Evolutionary conservation across 2,888 invertebrate species (phyloP).

Genomic region (Apotomis betuletana): DNA sequence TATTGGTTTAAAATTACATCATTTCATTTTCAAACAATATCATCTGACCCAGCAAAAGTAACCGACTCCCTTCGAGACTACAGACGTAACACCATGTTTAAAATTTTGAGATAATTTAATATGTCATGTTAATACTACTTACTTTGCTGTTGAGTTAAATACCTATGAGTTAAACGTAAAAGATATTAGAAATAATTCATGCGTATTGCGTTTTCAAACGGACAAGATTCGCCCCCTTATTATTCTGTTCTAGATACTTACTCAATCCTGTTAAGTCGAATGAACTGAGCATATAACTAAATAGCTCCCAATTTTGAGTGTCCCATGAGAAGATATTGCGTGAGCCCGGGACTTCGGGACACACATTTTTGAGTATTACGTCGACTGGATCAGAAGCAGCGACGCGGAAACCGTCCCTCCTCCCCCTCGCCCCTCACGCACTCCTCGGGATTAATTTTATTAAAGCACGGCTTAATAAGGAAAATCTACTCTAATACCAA

Average conservation of each 20-base stretch:
- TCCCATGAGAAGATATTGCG: not conserved
- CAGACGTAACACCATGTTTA: too few relatives aligned
- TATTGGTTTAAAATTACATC: too few relatives aligned
- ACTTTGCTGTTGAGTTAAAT: too few relatives aligned
- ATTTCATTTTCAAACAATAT: too few relatives aligned
- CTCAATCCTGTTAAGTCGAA: not conserved
- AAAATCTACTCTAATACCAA: slow-evolving; percentile 28
- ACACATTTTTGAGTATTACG: slow-evolving; percentile 9
- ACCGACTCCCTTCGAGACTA: too few relatives aligned
- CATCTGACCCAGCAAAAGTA: too few relatives aligned
- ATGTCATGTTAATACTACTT: too few relatives aligned
- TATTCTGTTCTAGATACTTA: not conserved
- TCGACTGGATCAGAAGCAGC: not conserved
- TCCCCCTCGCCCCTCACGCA: not conserved
- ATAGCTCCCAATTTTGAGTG: not conserved
- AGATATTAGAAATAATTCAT: too few relatives aligned
- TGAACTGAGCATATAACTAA: not conserved
- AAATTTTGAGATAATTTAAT: too few relatives aligned
- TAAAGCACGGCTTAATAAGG: slow-evolving; percentile 34
- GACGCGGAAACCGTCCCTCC: slow-evolving; percentile 14
- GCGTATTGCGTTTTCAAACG: too few relatives aligned
- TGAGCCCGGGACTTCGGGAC: not conserved
- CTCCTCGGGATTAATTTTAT: slow-evolving; percentile 38
- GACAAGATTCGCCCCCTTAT: too few relatives aligned
- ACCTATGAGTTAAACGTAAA: too few relatives aligned